These are phyloP conservation scores for Clytia hemisphaerica DNA, from an alignment of 30 jellyfish, hydroid and myxozoan species.

Conservation along the genomic window DNA sequence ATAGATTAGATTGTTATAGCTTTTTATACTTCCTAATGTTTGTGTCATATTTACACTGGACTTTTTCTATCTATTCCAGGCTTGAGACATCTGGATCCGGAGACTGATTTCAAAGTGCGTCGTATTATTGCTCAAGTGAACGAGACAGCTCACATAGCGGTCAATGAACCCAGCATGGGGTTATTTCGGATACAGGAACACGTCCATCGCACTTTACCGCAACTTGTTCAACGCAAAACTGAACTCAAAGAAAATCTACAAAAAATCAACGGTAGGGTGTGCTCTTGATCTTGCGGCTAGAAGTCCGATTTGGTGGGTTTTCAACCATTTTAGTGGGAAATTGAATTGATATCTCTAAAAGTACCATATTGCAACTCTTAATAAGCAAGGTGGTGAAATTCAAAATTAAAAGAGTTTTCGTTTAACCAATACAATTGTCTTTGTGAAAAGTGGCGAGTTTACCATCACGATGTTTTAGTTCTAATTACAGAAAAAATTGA, in stretches of 20 bases:
- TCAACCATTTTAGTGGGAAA: too few relatives aligned
- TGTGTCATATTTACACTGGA: neutral
- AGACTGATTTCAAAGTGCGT: constrained; percentile 70
- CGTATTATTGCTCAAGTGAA: constrained; percentile 51
- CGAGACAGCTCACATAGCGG: constrained; percentile 70
- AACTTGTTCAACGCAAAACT: constrained; percentile 42
- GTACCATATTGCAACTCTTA: too few relatives aligned
- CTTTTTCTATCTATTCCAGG: neutral
- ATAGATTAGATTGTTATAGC: neutral
- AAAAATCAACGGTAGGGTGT: constrained; percentile 31
- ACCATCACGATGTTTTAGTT: too few relatives aligned
- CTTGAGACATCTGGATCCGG: constrained; percentile 75
- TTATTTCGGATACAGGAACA: constrained; percentile 87
- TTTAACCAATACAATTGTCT: too few relatives aligned
- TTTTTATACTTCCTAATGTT: neutral
- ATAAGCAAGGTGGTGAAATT: too few relatives aligned
- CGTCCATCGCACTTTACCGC: constrained; percentile 71
- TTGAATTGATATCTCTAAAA: too few relatives aligned
- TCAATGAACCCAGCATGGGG: constrained; percentile 93
- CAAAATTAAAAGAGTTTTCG: too few relatives aligned
- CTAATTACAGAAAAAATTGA: too few relatives aligned
- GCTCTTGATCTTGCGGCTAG: too few relatives aligned
- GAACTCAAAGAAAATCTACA: constrained; percentile 36
- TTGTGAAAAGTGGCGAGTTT: too few relatives aligned
- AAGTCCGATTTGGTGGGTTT: too few relatives aligned